A percentile compares a stretch with the other conserved stretches of the same genome.
Conservation (phyloP, 2,888 invertebrate genomes). For the Pandemis corylana region DNA sequence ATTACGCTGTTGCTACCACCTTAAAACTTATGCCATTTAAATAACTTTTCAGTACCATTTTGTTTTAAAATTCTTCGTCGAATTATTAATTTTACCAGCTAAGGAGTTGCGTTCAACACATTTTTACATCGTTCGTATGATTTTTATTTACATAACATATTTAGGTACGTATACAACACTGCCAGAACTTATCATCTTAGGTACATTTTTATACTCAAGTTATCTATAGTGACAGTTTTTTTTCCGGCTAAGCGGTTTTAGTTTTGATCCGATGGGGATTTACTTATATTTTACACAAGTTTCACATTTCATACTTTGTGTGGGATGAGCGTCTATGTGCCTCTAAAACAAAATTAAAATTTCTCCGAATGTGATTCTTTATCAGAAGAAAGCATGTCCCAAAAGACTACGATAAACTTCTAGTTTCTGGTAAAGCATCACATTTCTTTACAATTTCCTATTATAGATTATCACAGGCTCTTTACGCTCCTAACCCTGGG, state of each 20-base stretch:
- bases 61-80: slow-evolving; percentile 7
- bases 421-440: slow-evolving; percentile 14
- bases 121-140: slow-evolving; percentile 27
- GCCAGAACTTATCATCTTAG: not conserved
- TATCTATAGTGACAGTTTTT: not conserved
- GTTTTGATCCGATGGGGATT: slow-evolving; percentile 6
- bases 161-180: slow-evolving; percentile 25
- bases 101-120: slow-evolving; percentile 35
- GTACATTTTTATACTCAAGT: not conserved
- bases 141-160: slow-evolving; percentile 15
- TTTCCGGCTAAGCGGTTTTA: slow-evolving; percentile 13
- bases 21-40: slow-evolving; percentile 49
- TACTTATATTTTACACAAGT: slow-evolving; percentile 39
- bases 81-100: slow-evolving; percentile 23
- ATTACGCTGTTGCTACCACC: slow-evolving; percentile 62
- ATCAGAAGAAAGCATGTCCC: not conserved
- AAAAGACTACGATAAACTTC: slow-evolving; percentile 7
- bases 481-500: slow-evolving; percentile 72
- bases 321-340: slow-evolving; percentile 67
- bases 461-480: slow-evolving; percentile 81
- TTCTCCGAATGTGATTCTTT: slow-evolving; percentile 44
- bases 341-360: slow-evolving; percentile 58
- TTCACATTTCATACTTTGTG: slow-evolving; percentile 44
- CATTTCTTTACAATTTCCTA: slow-evolving; percentile 61
- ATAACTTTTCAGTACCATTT: slow-evolving; percentile 44